A percentile compares a stretch with the other conserved stretches of the same genome.
phyloP scores from a whole-genome alignment of 2,888 invertebrate species.

The Geophilus truncorum region DNA sequence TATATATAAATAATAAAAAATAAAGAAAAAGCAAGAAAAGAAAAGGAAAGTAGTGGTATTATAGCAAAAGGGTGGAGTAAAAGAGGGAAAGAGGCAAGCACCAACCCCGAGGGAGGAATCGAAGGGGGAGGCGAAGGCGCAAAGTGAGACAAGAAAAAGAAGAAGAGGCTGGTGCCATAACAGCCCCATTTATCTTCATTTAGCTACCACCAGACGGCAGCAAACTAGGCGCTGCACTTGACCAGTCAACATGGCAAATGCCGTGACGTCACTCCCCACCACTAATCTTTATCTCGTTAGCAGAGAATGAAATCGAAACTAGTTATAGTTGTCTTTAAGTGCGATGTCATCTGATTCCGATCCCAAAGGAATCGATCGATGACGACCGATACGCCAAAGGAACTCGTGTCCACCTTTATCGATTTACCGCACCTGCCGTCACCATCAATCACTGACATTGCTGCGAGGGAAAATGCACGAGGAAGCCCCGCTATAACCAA shows the following conservation, averaged over 20 bases:
- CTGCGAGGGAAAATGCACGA: background rate
- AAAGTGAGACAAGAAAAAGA: background rate
- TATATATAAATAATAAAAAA: background rate
- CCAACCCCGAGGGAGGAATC: background rate
- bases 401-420: background rate
- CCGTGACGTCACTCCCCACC: background rate
- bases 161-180: constrained; percentile 2
- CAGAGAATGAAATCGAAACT: background rate
- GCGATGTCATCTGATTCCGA: background rate
- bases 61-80: constrained; percentile 7
- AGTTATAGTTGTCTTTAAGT: background rate
- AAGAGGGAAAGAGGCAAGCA: background rate
- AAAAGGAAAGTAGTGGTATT: background rate
- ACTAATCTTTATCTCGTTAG: background rate
- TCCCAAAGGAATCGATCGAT: background rate
- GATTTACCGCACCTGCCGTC: background rate
- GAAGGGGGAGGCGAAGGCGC: constrained; percentile 8
- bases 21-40: background rate
- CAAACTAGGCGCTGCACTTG: background rate
- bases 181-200: background rate
- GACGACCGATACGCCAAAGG: background rate
- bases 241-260: background rate
- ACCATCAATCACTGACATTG: background rate
- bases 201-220: background rate
- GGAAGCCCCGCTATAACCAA: background rate